Percentiles rank a stretch among this genome's conserved stretches.
Evolutionary conservation across 2,113 vertebrate genomes (phyloP).

Genomic region (Eretmochelys imbricata): DNA sequence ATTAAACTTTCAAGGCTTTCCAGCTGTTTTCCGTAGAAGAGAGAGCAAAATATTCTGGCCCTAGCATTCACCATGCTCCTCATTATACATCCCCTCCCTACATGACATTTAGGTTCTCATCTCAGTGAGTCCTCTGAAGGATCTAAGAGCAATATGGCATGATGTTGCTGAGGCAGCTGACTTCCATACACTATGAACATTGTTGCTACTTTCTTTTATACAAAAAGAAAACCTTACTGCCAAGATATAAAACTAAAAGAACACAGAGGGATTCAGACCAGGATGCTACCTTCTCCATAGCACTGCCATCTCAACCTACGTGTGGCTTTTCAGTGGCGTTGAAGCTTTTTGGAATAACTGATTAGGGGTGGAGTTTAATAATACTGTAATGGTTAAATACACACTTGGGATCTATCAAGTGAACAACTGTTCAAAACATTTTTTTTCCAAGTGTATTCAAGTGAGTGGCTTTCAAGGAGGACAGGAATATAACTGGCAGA

Average conservation of each 20-base stretch:
- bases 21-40: neutral
- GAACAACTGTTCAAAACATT: neutral
- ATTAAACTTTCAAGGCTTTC: neutral
- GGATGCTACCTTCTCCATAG: neutral
- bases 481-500: neutral
- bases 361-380: neutral
- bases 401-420: neutral
- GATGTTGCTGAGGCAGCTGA: neutral
- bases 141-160: neutral
- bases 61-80: neutral
- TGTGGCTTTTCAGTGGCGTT: neutral
- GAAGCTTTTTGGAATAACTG: neutral
- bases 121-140: neutral
- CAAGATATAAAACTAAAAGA: neutral
- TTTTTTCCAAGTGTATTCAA: neutral
- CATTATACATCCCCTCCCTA: neutral
- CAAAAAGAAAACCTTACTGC: neutral
- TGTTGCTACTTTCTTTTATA: neutral
- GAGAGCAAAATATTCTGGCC: neutral
- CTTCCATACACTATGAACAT: neutral
- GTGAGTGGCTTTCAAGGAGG: neutral
- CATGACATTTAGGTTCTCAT: neutral
- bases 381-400: neutral
- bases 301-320: neutral
- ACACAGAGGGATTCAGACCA: neutral